Conservation (phyloP, 1,140 invertebrate species). For the Eriosoma lanigerum region DNA sequence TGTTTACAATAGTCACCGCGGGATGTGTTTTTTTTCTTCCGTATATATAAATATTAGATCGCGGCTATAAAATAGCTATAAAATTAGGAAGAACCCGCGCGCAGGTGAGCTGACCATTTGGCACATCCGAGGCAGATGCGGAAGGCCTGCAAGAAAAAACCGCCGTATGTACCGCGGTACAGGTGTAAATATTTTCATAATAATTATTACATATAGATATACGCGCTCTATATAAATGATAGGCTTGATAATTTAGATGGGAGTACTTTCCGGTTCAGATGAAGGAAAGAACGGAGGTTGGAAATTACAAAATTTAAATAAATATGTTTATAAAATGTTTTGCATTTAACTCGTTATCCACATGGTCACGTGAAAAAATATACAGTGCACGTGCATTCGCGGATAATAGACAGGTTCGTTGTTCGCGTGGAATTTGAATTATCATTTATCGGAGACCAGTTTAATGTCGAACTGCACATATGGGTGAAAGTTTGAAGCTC, state of each 20-base stretch:
- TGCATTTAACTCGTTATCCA: background rate
- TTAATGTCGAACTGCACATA: background rate
- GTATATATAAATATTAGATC: background rate
- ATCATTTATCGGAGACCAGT: background rate
- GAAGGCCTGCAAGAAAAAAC: slow-evolving; percentile 28
- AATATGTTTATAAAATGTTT: background rate
- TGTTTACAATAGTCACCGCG: background rate
- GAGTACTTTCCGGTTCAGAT: background rate
- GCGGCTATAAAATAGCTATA: too few species aligned
- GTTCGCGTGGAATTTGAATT: background rate
- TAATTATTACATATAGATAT: background rate
- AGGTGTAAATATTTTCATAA: slow-evolving; percentile 4
- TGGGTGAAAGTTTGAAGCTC: background rate
- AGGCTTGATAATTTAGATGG: background rate
- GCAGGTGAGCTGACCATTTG: slow-evolving; percentile 46
- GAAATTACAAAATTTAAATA: background rate
- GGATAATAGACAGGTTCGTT: background rate
- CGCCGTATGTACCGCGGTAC: background rate
- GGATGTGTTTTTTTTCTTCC: background rate
- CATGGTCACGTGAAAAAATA: background rate
- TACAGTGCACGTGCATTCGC: too few species aligned
- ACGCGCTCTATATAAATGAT: background rate
- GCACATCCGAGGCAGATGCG: slow-evolving; percentile 20
- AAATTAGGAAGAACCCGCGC: background rate
- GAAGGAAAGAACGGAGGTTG: background rate